These are phyloP conservation scores for Urocynchramus pylzowi DNA, from an alignment of 2,113 vertebrate species.

Conservation along the genomic window DNA sequence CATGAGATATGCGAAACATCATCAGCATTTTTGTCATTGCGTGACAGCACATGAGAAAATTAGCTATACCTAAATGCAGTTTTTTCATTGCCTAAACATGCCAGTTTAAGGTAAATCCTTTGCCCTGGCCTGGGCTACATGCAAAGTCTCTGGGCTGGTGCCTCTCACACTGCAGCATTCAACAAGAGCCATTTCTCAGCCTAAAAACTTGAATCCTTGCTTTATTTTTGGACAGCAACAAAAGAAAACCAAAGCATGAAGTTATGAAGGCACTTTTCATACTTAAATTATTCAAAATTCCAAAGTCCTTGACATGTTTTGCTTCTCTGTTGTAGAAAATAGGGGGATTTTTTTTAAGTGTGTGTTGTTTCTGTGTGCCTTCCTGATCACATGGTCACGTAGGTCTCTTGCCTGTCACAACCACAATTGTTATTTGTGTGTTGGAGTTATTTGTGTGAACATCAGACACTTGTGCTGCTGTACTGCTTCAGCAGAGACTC, in stretches of 20 bases:
- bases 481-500: neutral
- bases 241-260: accelerated
- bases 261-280: neutral
- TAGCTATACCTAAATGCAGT: neutral
- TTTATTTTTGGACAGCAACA: neutral
- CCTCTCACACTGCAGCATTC: neutral
- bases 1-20: neutral
- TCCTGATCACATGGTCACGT: neutral
- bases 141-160: neutral
- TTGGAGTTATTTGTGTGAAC: neutral
- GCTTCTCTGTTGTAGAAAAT: neutral
- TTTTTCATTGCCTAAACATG: neutral
- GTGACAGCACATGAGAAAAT: neutral
- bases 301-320: neutral
- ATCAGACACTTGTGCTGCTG: neutral
- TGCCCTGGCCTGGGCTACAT: neutral
- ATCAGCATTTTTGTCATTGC: neutral
- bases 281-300: neutral
- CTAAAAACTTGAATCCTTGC: neutral
- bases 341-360: neutral
- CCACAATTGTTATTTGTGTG: neutral
- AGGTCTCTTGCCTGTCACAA: neutral
- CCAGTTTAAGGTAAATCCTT: neutral
- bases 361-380: neutral
- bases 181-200: neutral